Percentiles rank a stretch among this genome's conserved stretches.
Evolutionary conservation across 2,113 vertebrate genomes (phyloP).

Genomic region (Cephalopholis sonnerati): DNA sequence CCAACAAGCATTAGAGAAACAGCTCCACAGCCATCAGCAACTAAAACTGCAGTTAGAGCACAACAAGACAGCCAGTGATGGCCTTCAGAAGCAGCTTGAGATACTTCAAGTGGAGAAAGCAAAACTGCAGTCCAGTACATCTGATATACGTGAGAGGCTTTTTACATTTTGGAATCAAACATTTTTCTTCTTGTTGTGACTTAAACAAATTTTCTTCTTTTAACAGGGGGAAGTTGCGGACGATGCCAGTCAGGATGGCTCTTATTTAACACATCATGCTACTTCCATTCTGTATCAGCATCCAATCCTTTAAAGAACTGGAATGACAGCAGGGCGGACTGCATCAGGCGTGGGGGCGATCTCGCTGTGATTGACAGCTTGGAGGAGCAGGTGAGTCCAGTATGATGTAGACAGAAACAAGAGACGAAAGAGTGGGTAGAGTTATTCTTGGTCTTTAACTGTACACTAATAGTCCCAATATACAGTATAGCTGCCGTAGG

Average conservation of each 20-base stretch:
- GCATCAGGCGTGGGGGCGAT: slow-evolving; percentile 26
- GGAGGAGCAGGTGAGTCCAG: slow-evolving; percentile 49
- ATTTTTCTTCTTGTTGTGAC: background rate
- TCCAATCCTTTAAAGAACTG: slow-evolving; percentile 3
- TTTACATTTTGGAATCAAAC: background rate
- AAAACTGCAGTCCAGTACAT: background rate
- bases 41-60: background rate
- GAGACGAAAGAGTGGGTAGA: background rate
- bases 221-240: slow-evolving; percentile 33
- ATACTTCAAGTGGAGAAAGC: background rate
- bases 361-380: slow-evolving; percentile 38
- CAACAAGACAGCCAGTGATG: background rate
- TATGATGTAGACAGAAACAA: background rate
- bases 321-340: slow-evolving; percentile 24
- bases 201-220: background rate
- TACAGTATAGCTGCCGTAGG: background rate
- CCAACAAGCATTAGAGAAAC: background rate
- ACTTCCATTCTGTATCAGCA: slow-evolving; percentile 18
- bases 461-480: too few relatives aligned
- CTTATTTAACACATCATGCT: slow-evolving; percentile 26
- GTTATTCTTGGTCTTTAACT: background rate
- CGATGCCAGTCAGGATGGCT: slow-evolving; percentile 29
- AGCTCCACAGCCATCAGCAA: background rate
- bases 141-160: slow-evolving; percentile 12
- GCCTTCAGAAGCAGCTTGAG: background rate